phyloP scores from a whole-genome alignment of 2,888 invertebrate genomes.

The Morpho achilles region DNA sequence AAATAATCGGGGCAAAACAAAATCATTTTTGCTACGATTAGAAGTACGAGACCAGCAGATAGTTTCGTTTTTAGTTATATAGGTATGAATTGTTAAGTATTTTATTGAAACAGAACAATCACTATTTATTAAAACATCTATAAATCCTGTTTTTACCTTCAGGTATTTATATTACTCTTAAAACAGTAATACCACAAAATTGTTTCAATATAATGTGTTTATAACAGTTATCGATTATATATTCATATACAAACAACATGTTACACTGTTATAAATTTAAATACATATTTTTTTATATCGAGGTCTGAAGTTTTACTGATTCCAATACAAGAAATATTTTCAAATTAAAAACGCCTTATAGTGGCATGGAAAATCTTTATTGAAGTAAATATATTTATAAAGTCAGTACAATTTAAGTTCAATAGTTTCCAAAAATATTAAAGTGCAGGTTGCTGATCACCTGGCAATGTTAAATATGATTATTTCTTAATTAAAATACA shows the following conservation, averaged over 20 bases:
- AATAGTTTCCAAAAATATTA: conserved; percentile 81
- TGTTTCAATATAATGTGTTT: conserved; percentile 8
- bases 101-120: too few relatives aligned
- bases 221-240: not conserved
- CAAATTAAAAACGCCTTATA: conserved; percentile 48
- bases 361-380: conserved; percentile 81
- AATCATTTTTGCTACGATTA: too few relatives aligned
- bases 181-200: too few relatives aligned
- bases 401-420: conserved; percentile 81
- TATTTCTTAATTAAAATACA: conserved; percentile 81
- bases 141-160: too few relatives aligned
- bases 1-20: too few relatives aligned
- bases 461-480: conserved; percentile 80
- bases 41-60: too few relatives aligned
- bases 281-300: conserved; percentile 9
- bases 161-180: too few relatives aligned
- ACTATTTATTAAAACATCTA: too few relatives aligned
- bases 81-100: too few relatives aligned
- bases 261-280: not conserved
- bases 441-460: conserved; percentile 81
- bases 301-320: not conserved
- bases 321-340: conserved; percentile 8
- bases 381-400: conserved; percentile 81
- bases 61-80: too few relatives aligned
- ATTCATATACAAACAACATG: conserved; percentile 4